Base-by-base conservation (phyloP, 1,140 invertebrate species). In the Pseudomyrmex concolor region DNA sequence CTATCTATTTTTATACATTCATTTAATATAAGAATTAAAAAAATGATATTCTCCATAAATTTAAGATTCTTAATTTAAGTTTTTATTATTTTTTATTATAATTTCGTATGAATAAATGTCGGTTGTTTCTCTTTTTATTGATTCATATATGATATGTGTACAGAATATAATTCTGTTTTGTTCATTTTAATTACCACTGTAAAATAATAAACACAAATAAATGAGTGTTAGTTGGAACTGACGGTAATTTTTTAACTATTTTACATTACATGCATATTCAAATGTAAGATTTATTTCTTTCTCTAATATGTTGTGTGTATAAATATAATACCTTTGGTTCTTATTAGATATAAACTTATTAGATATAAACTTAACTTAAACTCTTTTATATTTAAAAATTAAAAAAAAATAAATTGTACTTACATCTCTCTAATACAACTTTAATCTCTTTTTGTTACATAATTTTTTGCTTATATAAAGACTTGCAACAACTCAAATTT, bases 371-470 rank as follows among this genome's bases (percentile, higher is more conserved):
- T n/a, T n/a, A n/a, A n/a, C n/a, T 25, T 68, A 15, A 57, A 68
- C 34, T 17, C n/a, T 10, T 64, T 55, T 77, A 55, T 70, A 78
- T 45, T 59, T 34, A 34, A 34, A 77, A 13, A 15, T 0, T n/a
- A n/a, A 64, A 59, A 80, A 50, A 55, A 68, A 78, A 78, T 57
- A 48, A 68, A 78, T 70, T 78, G 15, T 67, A 2, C 2, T 63
- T 57, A 19, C 68, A 78, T 48, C 9, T 68, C n/a, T 59, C 10
- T 66, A 76, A 19, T 34, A 34, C 57, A 57, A 57, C 4, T 17
- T 5, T 57, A n/a, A 57, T 22, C 45, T 64, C 7, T 64, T 64
- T n/a, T n/a, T 0, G 15, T 64, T n/a, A n/a, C 8, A n/a, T 43
- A 15, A 17, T 62, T 10, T 17, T 64, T 43, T 15, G 10, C 7